Base-by-base conservation (phyloP, 2,888 invertebrate genomes). In the Loripinus fragilis region DNA sequence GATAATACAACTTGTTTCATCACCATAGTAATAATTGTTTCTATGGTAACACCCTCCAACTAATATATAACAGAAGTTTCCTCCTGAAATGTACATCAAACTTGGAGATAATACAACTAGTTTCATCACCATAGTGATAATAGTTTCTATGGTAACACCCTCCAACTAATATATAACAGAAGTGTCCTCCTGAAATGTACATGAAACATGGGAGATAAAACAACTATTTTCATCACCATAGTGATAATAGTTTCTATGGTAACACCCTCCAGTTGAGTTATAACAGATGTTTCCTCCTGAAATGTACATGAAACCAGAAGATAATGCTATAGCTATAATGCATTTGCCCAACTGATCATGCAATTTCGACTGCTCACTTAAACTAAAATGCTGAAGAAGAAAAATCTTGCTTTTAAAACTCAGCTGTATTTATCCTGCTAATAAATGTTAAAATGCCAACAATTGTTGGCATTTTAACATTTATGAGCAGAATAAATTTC, bases 51-150 rank as follows among this genome's bases (percentile, higher is more conserved):
- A 23, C 95, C 95, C 94, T 98, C 98, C 0, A 97, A 95, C 20
- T 91, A 90, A 45, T 95, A 94, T 0, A 96, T 94, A 15, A 45
- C 45, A 17, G 30, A 60, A 2, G 10, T 33, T 20, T 60, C 33
- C 20, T 60, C 60, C 60, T 60, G 33, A 30, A 60, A 55, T 7
- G 15, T 28, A 55, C 55, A 55, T 25, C 23, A 8, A 48, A 48
- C 3, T 17, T 15, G 20, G 48, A n/a, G 48, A 38, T 38, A 12
- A 38, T 38, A 38, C 38, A 38, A 38, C n/a, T 41, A 98, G 94
- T 93, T 98, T 98, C 69, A 98, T 87, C 38, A 98, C 96, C 88
- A 98, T 95, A 68, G 95, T 95, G 0, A 97, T 96, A n/a, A 98
- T 94, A 0, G 97, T 96, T 85, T 96, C 95, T 0, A 97, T 95